Base-by-base conservation (phyloP, 2,113 vertebrate species). In the Salminus brasiliensis region DNA sequence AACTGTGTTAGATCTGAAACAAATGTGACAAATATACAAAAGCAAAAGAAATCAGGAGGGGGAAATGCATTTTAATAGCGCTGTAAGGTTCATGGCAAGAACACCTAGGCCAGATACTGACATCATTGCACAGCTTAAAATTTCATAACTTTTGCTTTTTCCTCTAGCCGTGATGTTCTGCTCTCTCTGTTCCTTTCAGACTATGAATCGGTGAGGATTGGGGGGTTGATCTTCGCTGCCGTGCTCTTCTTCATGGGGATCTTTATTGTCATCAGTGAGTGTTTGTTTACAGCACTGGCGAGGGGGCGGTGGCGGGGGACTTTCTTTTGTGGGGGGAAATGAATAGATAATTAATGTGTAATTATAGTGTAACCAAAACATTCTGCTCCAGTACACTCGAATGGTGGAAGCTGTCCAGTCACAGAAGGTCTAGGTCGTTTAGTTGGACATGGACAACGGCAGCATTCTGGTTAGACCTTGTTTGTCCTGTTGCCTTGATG, bases 261-360 rank as follows among this genome's bases (percentile, higher is more conserved):
- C 41, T 89, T 94, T 65, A 93, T 97, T 79, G 85, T 97, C 10
- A 87, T 96, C 85, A 95, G 96, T 97, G 89, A 95, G 96, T 95
- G n/a, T 76, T 25, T 65, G 49, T 27, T 32, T 43, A 30, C 18
- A 30, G 29, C 11, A 10, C 21, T 13, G 23, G 34, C 43, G 11
- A 2, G 67, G 30, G n/a, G 30, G 29, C 3, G 52, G 13, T 18
- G n/a, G n/a, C n/a, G n/a, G n/a, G n/a, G n/a, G n/a, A n/a, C n/a
- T 49, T 18, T 23, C 27, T 21, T 32, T 32, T 30, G 30, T 72
- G 60, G 27, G 60, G 27, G 9, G 71, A 60, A 47, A 25, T 23
- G 45, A 72, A 41, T 41, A 49, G 57, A 21, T 66, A 36, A 60
- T 79, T 69, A 79, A 43, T 81, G 83, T 62, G 55, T 66, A 36